phyloP scores from a whole-genome alignment of 2,113 vertebrate species.

The Pelecanus crispus region DNA sequence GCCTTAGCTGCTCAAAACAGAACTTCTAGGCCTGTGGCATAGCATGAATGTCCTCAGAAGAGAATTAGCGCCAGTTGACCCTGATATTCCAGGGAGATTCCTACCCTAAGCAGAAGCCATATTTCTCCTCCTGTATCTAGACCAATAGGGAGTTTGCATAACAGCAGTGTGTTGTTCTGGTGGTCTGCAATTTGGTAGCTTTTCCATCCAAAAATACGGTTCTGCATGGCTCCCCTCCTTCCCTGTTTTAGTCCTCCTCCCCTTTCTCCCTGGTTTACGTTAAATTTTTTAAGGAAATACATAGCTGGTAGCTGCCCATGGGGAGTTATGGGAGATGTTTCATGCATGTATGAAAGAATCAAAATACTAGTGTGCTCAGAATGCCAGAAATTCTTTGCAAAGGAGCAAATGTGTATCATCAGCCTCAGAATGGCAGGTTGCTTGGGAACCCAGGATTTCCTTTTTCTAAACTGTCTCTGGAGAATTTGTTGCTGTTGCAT shows the following conservation, averaged over 20 bases:
- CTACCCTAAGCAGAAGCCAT: not conserved
- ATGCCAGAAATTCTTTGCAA: not conserved
- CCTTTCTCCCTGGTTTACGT: not conserved
- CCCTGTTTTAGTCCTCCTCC: not conserved
- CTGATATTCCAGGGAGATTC: not conserved
- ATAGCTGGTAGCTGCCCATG: not conserved
- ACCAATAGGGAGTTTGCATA: not conserved
- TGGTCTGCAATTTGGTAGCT: not conserved
- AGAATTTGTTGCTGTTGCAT: not conserved
- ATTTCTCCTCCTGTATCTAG: not conserved
- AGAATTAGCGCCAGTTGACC: not conserved
- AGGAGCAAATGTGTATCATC: not conserved
- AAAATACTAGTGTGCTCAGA: not conserved
- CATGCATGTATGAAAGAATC: not conserved
- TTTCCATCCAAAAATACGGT: not conserved
- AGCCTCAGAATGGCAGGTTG: not conserved
- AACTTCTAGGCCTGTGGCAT: not conserved
- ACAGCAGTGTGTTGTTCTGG: not conserved
- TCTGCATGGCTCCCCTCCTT: not conserved
- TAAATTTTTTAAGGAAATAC: not conserved
- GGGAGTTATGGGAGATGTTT: not conserved
- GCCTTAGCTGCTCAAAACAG: not conserved
- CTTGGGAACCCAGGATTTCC: not conserved
- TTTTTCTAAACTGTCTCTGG: not conserved
- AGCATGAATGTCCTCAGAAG: not conserved